phyloP scores from a whole-genome alignment of 2,888 invertebrate genomes.

The Poecilobothrus nobilitatus region DNA sequence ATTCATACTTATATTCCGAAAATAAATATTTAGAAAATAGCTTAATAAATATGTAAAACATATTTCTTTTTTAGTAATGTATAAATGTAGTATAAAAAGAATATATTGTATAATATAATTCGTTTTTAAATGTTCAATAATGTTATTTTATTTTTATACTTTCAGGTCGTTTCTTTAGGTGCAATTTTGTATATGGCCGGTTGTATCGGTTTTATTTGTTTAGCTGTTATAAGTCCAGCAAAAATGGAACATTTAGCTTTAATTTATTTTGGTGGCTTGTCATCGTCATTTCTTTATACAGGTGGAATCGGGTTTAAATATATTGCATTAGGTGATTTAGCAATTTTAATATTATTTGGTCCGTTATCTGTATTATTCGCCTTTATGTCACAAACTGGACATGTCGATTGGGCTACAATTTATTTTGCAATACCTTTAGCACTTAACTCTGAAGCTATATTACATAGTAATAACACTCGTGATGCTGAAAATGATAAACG shows the following conservation, averaged over 20 bases:
- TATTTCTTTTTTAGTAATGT: too few relatives aligned
- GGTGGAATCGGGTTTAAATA: constrained; percentile 94
- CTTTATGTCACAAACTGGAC: constrained; percentile 85
- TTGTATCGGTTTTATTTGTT: constrained; percentile 69
- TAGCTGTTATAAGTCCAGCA: constrained; percentile 75
- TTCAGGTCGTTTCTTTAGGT: constrained; percentile 76
- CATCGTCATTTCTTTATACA: constrained; percentile 92
- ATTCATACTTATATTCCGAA: too few relatives aligned
- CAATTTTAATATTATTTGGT: constrained; percentile 87
- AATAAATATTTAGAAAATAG: too few relatives aligned
- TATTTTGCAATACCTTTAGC: constrained; percentile 91
- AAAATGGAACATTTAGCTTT: constrained; percentile 91
- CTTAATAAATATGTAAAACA: too few relatives aligned
- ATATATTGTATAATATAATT: too few relatives aligned
- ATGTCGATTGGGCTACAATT: constrained; percentile 82
- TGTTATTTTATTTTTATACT: background rate
- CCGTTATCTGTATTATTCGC: constrained; percentile 90
- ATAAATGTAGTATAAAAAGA: too few relatives aligned
- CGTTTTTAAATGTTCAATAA: too few relatives aligned
- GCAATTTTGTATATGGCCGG: constrained; percentile 81
- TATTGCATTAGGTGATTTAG: constrained; percentile 86
- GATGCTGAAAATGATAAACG: constrained; percentile 80
- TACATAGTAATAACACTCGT: constrained; percentile 91
- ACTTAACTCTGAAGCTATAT: constrained; percentile 87
- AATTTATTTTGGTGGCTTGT: constrained; percentile 90